phyloP scores from a whole-genome alignment of 2,113 vertebrate species.

The Albula goreensis region DNA sequence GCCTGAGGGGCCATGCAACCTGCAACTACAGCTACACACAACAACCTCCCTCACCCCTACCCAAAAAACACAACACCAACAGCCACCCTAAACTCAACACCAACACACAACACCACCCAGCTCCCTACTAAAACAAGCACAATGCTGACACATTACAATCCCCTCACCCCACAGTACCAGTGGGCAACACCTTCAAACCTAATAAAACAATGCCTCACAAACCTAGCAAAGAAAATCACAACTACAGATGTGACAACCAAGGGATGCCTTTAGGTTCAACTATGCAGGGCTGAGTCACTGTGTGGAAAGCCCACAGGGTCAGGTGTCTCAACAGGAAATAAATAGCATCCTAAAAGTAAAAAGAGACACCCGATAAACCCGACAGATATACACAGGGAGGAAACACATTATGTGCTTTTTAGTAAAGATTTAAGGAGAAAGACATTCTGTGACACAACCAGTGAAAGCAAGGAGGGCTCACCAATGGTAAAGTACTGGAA shows the following conservation, averaged over 20 bases:
- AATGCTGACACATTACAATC: neutral
- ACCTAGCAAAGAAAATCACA: no score
- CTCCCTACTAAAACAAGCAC: neutral
- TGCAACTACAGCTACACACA: conserved; percentile 1
- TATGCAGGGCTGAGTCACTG: no score
- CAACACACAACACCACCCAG: no score
- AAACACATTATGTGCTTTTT: no score
- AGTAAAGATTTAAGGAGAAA: neutral
- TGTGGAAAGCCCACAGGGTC: no score
- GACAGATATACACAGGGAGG: no score
- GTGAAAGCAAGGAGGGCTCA: neutral
- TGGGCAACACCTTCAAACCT: neutral
- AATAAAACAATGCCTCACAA: neutral
- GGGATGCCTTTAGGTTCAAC: no score
- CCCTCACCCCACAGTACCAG: no score
- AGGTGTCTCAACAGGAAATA: no score
- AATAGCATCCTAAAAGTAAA: no score
- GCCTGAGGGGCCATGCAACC: conserved; percentile 24
- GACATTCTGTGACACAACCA: neutral
- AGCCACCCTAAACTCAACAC: neutral
- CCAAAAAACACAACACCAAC: neutral
- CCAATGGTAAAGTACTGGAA: neutral
- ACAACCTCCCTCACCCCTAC: neutral
- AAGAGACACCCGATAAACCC: no score
- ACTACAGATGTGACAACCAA: no score